Conservation (phyloP, 2,888 invertebrate genomes). For the Dicyrtoma fusca region DNA sequence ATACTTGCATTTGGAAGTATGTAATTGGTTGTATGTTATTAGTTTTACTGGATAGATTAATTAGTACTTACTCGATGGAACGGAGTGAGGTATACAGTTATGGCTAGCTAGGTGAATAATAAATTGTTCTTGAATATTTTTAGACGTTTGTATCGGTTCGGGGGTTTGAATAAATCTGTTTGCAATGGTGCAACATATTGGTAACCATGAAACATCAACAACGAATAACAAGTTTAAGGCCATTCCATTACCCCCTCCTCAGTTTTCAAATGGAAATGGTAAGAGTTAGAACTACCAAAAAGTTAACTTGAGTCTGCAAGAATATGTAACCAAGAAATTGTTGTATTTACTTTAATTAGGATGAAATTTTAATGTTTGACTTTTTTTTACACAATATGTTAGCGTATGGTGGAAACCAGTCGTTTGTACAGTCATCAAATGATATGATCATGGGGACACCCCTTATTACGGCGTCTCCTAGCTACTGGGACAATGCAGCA, state of each 20-base stretch:
- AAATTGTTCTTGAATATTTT: too few species aligned
- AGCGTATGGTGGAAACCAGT: conserved; percentile 55
- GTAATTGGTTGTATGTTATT: too few species aligned
- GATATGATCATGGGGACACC: conserved; percentile 16
- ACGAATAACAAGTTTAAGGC: background rate
- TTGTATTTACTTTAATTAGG: background rate
- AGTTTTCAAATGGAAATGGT: conserved; percentile 43
- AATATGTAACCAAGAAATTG: too few species aligned
- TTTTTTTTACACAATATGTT: background rate
- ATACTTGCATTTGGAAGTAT: too few species aligned
- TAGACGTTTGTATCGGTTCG: too few species aligned
- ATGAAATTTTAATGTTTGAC: background rate
- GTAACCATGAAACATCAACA: conserved; percentile 10
- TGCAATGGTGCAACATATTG: background rate
- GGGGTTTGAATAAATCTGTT: too few species aligned
- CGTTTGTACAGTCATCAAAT: conserved; percentile 39
- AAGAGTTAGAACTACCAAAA: background rate
- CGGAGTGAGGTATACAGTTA: too few species aligned
- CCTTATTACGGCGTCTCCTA: background rate
- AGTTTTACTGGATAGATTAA: too few species aligned
- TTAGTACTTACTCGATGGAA: too few species aligned
- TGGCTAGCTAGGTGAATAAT: too few species aligned
- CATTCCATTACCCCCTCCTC: conserved; percentile 46
- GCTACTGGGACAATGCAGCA: conserved; percentile 23
- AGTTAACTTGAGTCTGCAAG: background rate